Conservation (phyloP, 2,888 invertebrate genomes). For the Idaea biselata region DNA sequence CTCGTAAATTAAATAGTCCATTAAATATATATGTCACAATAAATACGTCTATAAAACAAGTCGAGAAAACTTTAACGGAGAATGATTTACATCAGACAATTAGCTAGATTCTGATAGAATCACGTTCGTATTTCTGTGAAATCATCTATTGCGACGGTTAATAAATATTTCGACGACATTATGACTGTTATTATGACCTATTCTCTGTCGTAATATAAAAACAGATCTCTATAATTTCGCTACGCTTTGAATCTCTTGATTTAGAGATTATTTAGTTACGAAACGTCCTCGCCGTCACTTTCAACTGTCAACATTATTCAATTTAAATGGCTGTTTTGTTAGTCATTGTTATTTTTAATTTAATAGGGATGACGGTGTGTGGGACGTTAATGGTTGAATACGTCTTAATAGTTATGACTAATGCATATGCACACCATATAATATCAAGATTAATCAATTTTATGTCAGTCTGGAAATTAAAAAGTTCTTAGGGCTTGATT, state of each 20-base stretch:
- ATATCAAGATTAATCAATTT: too few species aligned
- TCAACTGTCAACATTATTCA: conserved; percentile 1
- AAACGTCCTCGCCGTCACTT: background rate
- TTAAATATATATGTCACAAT: conserved; percentile 39
- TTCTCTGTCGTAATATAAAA: conserved; percentile 13
- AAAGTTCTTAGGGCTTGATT: too few species aligned
- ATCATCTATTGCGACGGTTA: conserved; percentile 48
- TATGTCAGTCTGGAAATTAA: too few species aligned
- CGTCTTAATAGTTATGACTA: background rate
- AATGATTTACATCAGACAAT: conserved; percentile 52
- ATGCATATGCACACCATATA: background rate
- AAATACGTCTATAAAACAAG: conserved; percentile 35
- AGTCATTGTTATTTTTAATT: conserved; percentile 30
- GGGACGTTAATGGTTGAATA: background rate
- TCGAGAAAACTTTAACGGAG: conserved; percentile 19
- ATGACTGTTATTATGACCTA: conserved; percentile 12
- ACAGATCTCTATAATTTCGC: conserved; percentile 3
- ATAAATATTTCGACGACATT: conserved; percentile 54
- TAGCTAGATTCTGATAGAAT: conserved; percentile 63
- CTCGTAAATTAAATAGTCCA: conserved; percentile 22
- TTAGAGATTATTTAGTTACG: background rate
- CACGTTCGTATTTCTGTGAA: conserved; percentile 52
- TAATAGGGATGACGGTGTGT: conserved; percentile 12
- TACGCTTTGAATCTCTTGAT: background rate
- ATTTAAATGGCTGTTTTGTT: conserved; percentile 23